Evolutionary conservation across 1,140 invertebrate genomes (phyloP).

Genomic region (Lethrus apterus): DNA sequence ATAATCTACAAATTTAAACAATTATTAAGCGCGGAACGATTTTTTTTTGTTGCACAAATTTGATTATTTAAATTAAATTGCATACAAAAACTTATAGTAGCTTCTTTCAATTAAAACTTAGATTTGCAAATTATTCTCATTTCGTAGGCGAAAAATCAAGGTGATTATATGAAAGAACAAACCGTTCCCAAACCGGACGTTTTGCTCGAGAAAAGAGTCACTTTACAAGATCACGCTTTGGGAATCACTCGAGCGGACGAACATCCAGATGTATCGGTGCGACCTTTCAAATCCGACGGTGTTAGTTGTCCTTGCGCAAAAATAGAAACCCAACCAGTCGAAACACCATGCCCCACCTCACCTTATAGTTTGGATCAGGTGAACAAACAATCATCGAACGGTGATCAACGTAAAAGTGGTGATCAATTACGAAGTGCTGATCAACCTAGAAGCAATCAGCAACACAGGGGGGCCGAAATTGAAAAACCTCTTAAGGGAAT

Average conservation of each 20-base stretch:
- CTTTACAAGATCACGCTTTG: slow-evolving; percentile 17
- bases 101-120: background rate
- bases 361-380: too few species aligned
- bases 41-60: background rate
- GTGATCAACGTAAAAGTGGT: too few species aligned
- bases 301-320: background rate
- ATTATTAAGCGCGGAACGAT: slow-evolving; percentile 2
- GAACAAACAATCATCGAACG: too few species aligned
- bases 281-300: slow-evolving; percentile 20
- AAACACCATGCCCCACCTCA: background rate
- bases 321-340: background rate
- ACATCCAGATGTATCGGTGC: slow-evolving; percentile 22
- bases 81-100: slow-evolving; percentile 1
- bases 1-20: slow-evolving; percentile 4
- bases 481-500: slow-evolving; percentile 4
- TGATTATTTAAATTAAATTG: slow-evolving; percentile 4
- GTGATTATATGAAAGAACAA: slow-evolving; percentile 25
- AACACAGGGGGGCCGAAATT: too few species aligned
- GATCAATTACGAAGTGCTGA: too few species aligned
- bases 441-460: too few species aligned
- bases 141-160: slow-evolving; percentile 13
- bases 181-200: slow-evolving; percentile 28
- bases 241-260: slow-evolving; percentile 19
- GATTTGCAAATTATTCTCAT: slow-evolving; percentile 1
- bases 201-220: slow-evolving; percentile 13